Conservation (phyloP, 2,113 vertebrate genomes). For the Sander vitreus region DNA sequence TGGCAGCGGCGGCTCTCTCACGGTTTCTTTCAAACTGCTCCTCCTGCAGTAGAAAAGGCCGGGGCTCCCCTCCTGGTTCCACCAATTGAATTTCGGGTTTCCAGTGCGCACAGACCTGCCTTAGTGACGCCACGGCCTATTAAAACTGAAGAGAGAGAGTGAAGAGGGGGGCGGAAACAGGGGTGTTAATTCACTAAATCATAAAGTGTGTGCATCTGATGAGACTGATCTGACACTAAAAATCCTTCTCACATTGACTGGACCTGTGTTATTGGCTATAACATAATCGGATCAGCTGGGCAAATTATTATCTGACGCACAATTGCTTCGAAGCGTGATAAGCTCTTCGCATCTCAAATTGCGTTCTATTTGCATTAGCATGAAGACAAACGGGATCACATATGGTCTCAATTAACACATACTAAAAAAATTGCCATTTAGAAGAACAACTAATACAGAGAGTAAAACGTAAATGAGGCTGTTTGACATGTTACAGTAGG, state of each 20-base stretch:
- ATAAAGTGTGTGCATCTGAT: slow-evolving; percentile 34
- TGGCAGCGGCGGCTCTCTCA: slow-evolving; percentile 22
- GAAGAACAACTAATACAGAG: background rate
- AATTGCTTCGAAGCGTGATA: background rate
- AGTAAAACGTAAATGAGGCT: background rate
- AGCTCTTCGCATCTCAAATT: background rate
- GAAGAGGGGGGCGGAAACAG: slow-evolving; percentile 46
- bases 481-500: background rate
- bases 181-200: slow-evolving; percentile 60
- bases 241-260: background rate
- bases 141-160: slow-evolving; percentile 32
- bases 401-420: background rate
- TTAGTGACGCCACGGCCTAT: slow-evolving; percentile 63
- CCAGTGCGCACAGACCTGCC: slow-evolving; percentile 62
- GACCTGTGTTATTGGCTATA: background rate
- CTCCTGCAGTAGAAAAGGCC: slow-evolving; percentile 53
- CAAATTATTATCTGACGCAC: background rate
- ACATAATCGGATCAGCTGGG: background rate
- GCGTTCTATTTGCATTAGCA: background rate
- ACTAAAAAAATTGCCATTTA: background rate
- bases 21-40: slow-evolving; percentile 53
- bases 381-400: background rate
- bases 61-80: slow-evolving; percentile 56
- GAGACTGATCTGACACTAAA: slow-evolving; percentile 14
- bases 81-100: slow-evolving; percentile 65